Conservation (phyloP, 2,797 vertebrate genomes). For the Anguilla megastoma region DNA sequence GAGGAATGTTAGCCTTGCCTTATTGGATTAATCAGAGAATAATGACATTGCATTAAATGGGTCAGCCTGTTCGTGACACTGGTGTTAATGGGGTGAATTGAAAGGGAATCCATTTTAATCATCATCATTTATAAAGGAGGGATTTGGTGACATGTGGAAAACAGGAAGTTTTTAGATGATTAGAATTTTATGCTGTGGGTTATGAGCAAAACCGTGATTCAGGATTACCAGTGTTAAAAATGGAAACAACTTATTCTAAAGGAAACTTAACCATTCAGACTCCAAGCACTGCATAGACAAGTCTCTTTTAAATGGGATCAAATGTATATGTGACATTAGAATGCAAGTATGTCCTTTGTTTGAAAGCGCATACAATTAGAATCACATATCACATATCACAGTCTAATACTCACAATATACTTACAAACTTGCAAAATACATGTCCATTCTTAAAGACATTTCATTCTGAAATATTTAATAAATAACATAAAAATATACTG, state of each 20-base stretch:
- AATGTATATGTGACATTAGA: background rate
- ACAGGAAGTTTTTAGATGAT: background rate
- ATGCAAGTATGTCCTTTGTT: background rate
- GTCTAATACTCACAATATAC: background rate
- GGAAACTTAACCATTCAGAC: background rate
- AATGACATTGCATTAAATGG: constrained; percentile 20
- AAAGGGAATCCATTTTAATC: constrained; percentile 21
- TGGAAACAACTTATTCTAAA: background rate
- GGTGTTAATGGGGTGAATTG: constrained; percentile 11
- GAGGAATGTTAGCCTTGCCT: background rate
- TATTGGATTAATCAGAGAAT: constrained; percentile 7
- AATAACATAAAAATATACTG: background rate
- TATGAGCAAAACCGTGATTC: background rate
- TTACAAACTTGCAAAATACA: background rate
- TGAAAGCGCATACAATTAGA: background rate
- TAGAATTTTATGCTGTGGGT: constrained; percentile 2
- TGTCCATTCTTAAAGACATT: background rate
- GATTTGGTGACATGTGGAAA: background rate
- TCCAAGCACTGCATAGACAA: background rate
- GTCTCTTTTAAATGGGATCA: background rate
- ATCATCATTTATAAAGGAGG: constrained; percentile 16
- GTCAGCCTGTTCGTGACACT: constrained; percentile 6
- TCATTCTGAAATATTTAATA: background rate
- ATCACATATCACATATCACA: too few species aligned
- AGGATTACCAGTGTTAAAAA: background rate